These are phyloP conservation scores for Athene cunicularia DNA, from an alignment of 2,113 vertebrate genomes.

Conservation along the genomic window DNA sequence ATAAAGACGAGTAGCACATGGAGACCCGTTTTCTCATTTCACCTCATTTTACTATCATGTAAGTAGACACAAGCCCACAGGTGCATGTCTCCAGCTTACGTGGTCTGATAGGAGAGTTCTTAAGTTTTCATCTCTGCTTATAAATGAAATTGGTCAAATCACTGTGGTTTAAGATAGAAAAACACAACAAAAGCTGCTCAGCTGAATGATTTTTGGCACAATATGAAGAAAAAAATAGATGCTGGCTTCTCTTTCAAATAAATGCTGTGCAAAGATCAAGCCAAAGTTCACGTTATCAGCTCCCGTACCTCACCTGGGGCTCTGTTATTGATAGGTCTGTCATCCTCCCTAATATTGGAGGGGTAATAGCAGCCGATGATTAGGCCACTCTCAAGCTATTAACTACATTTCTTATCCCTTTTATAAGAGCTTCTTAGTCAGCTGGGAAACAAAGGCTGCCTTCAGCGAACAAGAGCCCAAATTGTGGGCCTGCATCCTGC, in stretches of 20 bases:
- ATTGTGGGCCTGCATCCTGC: conserved; percentile 78
- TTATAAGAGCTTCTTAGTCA: conserved; percentile 80
- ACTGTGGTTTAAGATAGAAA: conserved; percentile 42
- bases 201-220: conserved; percentile 86
- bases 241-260: conserved; percentile 84
- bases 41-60: background rate
- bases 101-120: background rate
- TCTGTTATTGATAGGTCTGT: conserved; percentile 95
- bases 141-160: conserved; percentile 72
- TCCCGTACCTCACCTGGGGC: conserved; percentile 72
- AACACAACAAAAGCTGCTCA: conserved; percentile 66
- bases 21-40: background rate
- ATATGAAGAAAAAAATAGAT: conserved; percentile 79
- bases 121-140: conserved; percentile 52
- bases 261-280: conserved; percentile 87
- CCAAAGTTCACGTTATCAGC: conserved; percentile 78
- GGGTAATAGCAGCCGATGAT: conserved; percentile 91
- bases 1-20: rapidly evolving
- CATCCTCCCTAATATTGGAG: conserved; percentile 92
- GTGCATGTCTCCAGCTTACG: background rate
- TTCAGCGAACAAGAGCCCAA: conserved; percentile 71
- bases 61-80: background rate
- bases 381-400: conserved; percentile 91
- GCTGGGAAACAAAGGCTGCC: conserved; percentile 85
- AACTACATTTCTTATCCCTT: conserved; percentile 91